Evolutionary conservation across 2,797 vertebrate species (phyloP).

Genomic region (Monodelphis domestica): DNA sequence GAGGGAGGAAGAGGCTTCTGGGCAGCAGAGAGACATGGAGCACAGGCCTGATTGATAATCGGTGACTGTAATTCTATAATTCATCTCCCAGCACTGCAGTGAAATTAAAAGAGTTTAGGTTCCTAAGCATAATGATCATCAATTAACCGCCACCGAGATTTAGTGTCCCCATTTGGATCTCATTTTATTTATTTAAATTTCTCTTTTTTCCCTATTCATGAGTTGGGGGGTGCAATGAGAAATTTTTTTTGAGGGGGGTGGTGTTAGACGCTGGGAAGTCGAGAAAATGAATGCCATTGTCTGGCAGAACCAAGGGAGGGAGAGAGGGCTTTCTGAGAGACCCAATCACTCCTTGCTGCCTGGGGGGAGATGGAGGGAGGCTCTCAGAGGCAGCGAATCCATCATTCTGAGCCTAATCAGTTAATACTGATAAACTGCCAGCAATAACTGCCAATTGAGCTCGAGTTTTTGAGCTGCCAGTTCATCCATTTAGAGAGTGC

Average conservation of each 20-base stretch:
- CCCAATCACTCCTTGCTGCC: neutral
- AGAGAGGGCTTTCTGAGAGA: neutral
- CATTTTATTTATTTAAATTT: slow-evolving; percentile 83
- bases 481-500: slow-evolving; percentile 84
- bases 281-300: slow-evolving; percentile 13
- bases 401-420: slow-evolving; percentile 86
- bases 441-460: slow-evolving; percentile 87
- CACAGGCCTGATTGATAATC: slow-evolving; percentile 76
- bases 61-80: slow-evolving; percentile 82
- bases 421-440: slow-evolving; percentile 88
- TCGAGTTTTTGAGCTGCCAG: slow-evolving; percentile 73
- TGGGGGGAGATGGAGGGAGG: neutral
- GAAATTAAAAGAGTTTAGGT: slow-evolving; percentile 86
- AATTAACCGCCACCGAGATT: slow-evolving; percentile 84
- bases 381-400: slow-evolving; percentile 77
- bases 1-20: slow-evolving; percentile 35
- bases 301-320: slow-evolving; percentile 44
- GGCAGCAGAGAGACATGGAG: slow-evolving; percentile 52
- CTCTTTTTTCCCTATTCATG: slow-evolving; percentile 27
- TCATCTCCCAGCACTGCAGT: slow-evolving; percentile 81
- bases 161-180: slow-evolving; percentile 84
- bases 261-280: neutral
- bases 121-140: slow-evolving; percentile 84
- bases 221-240: neutral
- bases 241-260: neutral